Conservation (phyloP, 2,113 vertebrate genomes). For the Platysteira castanea region DNA sequence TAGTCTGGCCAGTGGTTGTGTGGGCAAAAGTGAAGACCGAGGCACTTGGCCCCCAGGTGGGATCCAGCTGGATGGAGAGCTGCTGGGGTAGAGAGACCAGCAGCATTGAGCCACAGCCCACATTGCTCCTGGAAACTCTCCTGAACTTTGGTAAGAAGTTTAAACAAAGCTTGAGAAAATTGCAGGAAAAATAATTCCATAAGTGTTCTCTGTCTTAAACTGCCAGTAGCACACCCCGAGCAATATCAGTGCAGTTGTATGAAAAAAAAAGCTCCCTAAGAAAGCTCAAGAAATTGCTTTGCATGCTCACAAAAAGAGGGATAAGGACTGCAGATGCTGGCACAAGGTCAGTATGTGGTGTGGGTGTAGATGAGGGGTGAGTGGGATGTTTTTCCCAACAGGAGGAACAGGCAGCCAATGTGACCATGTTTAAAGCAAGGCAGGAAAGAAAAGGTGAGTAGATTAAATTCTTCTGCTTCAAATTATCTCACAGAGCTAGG, state of each 20-base stretch:
- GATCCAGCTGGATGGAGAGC: not conserved
- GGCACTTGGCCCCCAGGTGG: not conserved
- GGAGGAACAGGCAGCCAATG: not conserved
- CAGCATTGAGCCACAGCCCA: not conserved
- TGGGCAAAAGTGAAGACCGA: not conserved
- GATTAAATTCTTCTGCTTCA: not conserved
- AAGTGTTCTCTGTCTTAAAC: not conserved
- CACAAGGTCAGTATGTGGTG: too few species aligned
- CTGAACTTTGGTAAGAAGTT: not conserved
- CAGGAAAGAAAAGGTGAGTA: not conserved
- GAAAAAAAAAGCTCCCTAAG: not conserved
- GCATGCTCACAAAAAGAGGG: rapidly evolving
- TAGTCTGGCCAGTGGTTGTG: not conserved
- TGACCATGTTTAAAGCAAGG: not conserved
- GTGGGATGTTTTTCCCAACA: not conserved
- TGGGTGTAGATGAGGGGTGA: not conserved
- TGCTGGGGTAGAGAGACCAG: not conserved
- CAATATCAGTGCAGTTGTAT: not conserved
- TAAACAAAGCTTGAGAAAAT: not conserved
- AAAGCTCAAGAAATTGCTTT: not conserved
- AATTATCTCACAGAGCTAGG: not conserved
- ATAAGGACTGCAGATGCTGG: not conserved
- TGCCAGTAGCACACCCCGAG: not conserved
- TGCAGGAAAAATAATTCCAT: not conserved
- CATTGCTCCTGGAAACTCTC: not conserved